Conservation (phyloP, 1,140 invertebrate genomes). For the Calephelis virginiensis region DNA sequence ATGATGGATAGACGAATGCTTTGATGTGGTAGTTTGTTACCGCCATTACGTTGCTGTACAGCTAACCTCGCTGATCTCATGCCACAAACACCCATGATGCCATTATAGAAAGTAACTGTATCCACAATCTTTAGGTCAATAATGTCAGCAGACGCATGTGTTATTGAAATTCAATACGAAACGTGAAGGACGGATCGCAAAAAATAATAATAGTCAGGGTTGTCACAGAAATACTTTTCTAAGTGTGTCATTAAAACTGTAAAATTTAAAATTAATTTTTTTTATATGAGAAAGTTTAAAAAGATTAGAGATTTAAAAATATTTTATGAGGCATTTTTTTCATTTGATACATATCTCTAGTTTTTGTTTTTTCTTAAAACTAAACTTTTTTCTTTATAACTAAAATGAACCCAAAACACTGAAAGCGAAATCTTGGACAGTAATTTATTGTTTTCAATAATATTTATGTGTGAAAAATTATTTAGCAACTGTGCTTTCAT, state of each 20-base stretch:
- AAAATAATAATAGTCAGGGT: neutral
- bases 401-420: no score
- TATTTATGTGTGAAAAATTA: no score
- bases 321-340: no score
- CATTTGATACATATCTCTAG: no score
- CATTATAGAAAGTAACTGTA: slow-evolving; percentile 12
- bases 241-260: neutral
- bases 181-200: slow-evolving; percentile 5
- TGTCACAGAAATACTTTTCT: neutral
- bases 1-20: no score
- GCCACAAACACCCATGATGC: neutral
- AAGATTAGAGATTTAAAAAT: no score
- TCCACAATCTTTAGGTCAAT: slow-evolving; percentile 2
- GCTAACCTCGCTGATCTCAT: slow-evolving; percentile 2
- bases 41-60: neutral
- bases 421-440: no score
- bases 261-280: neutral
- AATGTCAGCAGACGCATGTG: slow-evolving; percentile 7
- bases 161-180: slow-evolving; percentile 12
- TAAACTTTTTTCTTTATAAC: no score
- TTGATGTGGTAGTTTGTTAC: neutral
- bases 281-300: no score
- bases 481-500: no score
- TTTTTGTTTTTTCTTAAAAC: no score
- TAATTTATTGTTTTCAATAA: no score